A percentile compares a stretch with the other conserved stretches of the same genome.
phyloP scores from a whole-genome alignment of 2,888 invertebrate genomes.

The Melanargia galathea region DNA sequence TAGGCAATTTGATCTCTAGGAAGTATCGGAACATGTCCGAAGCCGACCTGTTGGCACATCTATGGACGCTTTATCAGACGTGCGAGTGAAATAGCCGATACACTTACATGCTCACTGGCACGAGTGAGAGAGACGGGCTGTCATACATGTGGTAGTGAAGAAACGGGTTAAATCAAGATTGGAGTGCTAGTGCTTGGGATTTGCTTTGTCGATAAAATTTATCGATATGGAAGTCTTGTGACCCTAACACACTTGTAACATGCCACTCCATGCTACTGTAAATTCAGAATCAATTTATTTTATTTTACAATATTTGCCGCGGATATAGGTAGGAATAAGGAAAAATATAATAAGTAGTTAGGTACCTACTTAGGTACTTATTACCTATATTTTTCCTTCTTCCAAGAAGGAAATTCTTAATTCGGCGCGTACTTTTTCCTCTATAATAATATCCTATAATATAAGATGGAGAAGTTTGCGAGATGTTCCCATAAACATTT shows the following conservation, averaged over 20 bases:
- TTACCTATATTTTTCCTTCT: too few species aligned
- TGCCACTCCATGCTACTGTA: background rate
- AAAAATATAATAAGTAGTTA: too few species aligned
- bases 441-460: too few species aligned
- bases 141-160: slow-evolving; percentile 46
- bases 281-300: background rate
- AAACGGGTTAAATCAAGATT: slow-evolving; percentile 77
- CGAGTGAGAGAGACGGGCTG: slow-evolving; percentile 50
- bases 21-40: too few species aligned
- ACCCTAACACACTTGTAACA: background rate
- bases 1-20: too few species aligned
- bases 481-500: too few species aligned
- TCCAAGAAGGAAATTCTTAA: too few species aligned
- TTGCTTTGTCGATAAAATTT: slow-evolving; percentile 40
- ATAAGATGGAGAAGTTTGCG: too few species aligned
- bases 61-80: slow-evolving; percentile 47
- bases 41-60: background rate
- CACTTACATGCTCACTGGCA: slow-evolving; percentile 8
- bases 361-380: too few species aligned
- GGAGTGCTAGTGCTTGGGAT: slow-evolving; percentile 65
- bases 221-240: slow-evolving; percentile 3
- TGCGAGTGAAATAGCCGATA: slow-evolving; percentile 49
- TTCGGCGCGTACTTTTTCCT: too few species aligned
- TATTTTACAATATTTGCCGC: too few species aligned
- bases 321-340: too few species aligned